phyloP scores from a whole-genome alignment of 2,797 vertebrate genomes.

The Loriculus beryllinus region DNA sequence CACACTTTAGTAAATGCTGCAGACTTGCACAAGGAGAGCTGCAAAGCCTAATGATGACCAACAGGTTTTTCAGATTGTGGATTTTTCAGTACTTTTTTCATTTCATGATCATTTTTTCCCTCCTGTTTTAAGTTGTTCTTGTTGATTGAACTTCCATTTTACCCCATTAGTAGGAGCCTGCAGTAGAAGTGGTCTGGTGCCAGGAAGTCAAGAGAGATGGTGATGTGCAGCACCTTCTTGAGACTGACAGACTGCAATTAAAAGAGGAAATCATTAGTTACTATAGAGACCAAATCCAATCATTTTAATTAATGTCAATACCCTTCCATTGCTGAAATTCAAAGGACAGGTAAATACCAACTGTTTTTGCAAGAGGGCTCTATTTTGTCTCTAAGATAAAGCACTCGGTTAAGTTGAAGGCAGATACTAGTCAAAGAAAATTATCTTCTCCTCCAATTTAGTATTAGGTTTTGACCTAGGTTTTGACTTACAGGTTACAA shows the following conservation, averaged over 20 bases:
- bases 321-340: not conserved
- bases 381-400: not conserved
- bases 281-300: not conserved
- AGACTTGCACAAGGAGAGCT: not conserved
- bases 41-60: not conserved
- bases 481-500: not conserved
- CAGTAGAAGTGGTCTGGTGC: not conserved
- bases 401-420: accelerated
- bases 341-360: not conserved
- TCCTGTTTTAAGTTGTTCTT: not conserved
- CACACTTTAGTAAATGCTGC: not conserved
- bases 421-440: not conserved
- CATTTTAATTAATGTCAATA: not conserved
- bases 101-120: not conserved
- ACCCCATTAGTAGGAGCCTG: not conserved
- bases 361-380: not conserved
- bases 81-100: not conserved
- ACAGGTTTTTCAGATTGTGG: not conserved
- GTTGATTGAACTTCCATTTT: not conserved
- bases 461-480: not conserved
- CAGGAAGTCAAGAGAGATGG: not conserved
- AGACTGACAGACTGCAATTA: not conserved
- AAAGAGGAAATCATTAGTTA: not conserved
- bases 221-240: not conserved
- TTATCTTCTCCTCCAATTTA: not conserved